Percentiles rank a stretch among this genome's conserved stretches.
These are phyloP conservation scores for Melinaea marsaeus DNA, from an alignment of 2,888 invertebrate species.

Conservation along the genomic window DNA sequence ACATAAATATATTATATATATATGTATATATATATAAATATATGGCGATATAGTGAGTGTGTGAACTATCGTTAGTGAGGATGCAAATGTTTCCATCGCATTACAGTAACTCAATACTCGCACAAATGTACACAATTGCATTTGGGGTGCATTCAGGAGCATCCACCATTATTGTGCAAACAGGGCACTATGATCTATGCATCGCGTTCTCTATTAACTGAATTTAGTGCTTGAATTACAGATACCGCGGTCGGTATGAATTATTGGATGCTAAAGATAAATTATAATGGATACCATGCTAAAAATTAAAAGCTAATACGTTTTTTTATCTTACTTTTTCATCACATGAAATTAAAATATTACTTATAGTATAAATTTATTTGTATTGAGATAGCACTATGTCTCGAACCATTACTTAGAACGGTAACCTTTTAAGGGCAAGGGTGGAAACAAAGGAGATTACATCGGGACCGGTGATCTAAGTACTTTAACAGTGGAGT, in stretches of 20 bases:
- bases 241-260: conserved; percentile 20
- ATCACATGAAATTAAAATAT: too few relatives aligned
- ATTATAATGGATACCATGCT: background rate
- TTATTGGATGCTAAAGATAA: conserved; percentile 9
- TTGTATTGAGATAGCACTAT: background rate
- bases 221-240: conserved; percentile 34
- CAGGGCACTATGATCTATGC: conserved; percentile 54
- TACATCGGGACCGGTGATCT: conserved; percentile 13
- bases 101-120: conserved; percentile 71
- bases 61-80: conserved; percentile 39
- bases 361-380: background rate
- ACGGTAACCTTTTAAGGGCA: background rate
- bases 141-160: conserved; percentile 65
- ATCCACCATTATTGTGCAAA: conserved; percentile 65
- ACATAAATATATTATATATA: background rate
- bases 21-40: background rate
- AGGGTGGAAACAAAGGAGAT: conserved; percentile 2
- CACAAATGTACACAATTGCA: conserved; percentile 75
- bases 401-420: background rate
- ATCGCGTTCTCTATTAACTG: conserved; percentile 43
- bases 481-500: conserved; percentile 13
- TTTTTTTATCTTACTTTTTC: too few relatives aligned
- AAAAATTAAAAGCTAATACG: too few relatives aligned
- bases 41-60: conserved; percentile 10
- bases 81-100: conserved; percentile 70